A percentile compares a stretch with the other conserved stretches of the same genome.
Conservation (phyloP, 2,113 vertebrate genomes). For the Illadopsis cleaveri region DNA sequence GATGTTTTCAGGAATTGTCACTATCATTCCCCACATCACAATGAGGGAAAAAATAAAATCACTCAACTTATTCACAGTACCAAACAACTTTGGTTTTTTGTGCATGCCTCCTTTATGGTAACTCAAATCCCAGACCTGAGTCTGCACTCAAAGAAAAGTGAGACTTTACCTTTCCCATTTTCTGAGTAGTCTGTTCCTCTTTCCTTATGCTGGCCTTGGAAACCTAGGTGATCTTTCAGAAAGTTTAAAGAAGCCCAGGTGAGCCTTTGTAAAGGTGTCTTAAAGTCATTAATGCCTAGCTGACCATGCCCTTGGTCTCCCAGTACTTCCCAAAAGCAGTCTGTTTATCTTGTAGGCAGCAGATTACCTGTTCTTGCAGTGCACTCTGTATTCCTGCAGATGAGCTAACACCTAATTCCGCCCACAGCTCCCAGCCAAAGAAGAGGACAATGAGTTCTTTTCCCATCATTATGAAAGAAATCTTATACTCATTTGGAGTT, state of each 20-base stretch:
- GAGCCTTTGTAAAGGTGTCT: neutral
- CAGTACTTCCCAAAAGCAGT: neutral
- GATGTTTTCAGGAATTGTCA: neutral
- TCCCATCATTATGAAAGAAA: neutral
- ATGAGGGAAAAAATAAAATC: neutral
- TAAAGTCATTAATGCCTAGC: neutral
- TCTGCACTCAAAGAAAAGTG: neutral
- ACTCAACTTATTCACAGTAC: neutral
- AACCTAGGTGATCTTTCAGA: neutral
- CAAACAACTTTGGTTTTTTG: neutral
- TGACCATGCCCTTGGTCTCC: neutral
- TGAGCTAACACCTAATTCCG: neutral
- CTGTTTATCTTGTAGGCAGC: neutral
- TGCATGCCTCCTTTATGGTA: neutral
- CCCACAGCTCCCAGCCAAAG: neutral
- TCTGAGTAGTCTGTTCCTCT: neutral
- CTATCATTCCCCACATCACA: neutral
- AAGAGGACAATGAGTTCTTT: neutral
- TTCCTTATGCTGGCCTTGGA: neutral
- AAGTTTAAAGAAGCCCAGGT: neutral
- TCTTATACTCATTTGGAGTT: neutral
- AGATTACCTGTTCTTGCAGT: neutral
- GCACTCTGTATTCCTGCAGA: neutral
- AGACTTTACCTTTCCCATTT: neutral
- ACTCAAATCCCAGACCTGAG: neutral